Evolutionary conservation across 1,140 invertebrate species (phyloP).

Genomic region (Aphelenchoides fujianensis): DNA sequence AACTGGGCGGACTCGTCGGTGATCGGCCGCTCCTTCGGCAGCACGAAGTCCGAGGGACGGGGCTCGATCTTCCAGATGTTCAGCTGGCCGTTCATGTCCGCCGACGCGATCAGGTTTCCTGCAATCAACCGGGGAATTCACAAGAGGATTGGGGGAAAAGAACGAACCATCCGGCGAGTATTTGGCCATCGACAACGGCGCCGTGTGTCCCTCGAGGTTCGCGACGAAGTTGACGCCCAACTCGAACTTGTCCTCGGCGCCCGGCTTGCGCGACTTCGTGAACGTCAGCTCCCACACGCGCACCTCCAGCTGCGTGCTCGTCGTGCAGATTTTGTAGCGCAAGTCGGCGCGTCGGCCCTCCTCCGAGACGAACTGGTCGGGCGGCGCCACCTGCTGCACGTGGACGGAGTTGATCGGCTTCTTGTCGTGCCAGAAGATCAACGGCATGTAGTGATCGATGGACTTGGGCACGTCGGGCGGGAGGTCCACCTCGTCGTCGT

Average conservation of each 20-base stretch:
- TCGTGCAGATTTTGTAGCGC: slow-evolving; percentile 47
- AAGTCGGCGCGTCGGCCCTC: slow-evolving; percentile 14
- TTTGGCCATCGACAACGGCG: slow-evolving; percentile 33
- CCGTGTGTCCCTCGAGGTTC: slow-evolving; percentile 38
- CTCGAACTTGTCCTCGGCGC: not conserved
- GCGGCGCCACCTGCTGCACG: slow-evolving; percentile 22
- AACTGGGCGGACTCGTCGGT: not conserved
- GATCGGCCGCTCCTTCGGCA: slow-evolving; percentile 21
- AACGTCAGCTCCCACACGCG: slow-evolving; percentile 51
- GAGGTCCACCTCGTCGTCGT: not conserved
- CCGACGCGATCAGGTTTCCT: slow-evolving; percentile 48
- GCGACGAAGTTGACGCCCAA: slow-evolving; percentile 43
- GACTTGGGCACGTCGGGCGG: not conserved
- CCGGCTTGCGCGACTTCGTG: not conserved
- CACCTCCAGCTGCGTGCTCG: slow-evolving; percentile 44
- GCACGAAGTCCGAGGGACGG: slow-evolving; percentile 6
- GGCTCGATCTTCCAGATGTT: slow-evolving; percentile 41
- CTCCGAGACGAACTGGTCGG: not conserved
- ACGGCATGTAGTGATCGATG: slow-evolving; percentile 49
- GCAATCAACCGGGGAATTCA: no score
- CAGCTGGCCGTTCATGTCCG: slow-evolving; percentile 35
- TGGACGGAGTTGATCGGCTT: slow-evolving; percentile 39
- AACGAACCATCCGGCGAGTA: slow-evolving; percentile 51
- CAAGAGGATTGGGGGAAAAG: no score
- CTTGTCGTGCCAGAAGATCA: slow-evolving; percentile 48